phyloP scores from a whole-genome alignment of 1,140 invertebrate genomes.

The Popillia japonica region DNA sequence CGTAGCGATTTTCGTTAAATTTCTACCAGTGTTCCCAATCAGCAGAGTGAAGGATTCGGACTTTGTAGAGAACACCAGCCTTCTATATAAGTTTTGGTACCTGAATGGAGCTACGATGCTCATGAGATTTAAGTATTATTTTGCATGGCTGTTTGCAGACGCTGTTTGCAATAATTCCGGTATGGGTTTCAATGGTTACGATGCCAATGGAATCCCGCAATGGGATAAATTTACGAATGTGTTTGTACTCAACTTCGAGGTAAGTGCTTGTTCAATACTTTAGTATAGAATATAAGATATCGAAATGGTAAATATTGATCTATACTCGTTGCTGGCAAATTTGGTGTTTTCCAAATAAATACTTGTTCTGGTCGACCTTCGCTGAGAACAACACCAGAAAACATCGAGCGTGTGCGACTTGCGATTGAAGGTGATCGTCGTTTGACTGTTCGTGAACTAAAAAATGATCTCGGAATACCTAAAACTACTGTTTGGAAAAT shows the following conservation, averaged over 20 bases:
- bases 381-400: too few relatives aligned
- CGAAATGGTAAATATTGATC: too few relatives aligned
- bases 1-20: constrained; percentile 71
- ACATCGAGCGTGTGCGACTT: too few relatives aligned
- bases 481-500: too few relatives aligned
- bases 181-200: constrained; percentile 88
- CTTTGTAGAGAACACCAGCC: constrained; percentile 69
- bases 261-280: too few relatives aligned
- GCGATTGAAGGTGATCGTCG: too few relatives aligned
- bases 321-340: too few relatives aligned
- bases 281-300: too few relatives aligned
- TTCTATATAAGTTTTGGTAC: constrained; percentile 79
- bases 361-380: too few relatives aligned
- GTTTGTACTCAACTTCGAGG: constrained; percentile 89
- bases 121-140: constrained; percentile 93
- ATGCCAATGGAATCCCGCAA: constrained; percentile 70
- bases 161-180: constrained; percentile 94
- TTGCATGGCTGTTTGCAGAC: constrained; percentile 94
- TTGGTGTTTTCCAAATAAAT: too few relatives aligned
- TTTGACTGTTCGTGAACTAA: too few relatives aligned
- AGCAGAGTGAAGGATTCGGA: constrained; percentile 72
- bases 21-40: constrained; percentile 72
- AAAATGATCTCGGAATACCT: too few relatives aligned
- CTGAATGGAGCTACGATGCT: constrained; percentile 79
- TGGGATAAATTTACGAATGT: constrained; percentile 96